These are phyloP conservation scores for Apus apus DNA, from an alignment of 2,113 vertebrate species.

Conservation along the genomic window DNA sequence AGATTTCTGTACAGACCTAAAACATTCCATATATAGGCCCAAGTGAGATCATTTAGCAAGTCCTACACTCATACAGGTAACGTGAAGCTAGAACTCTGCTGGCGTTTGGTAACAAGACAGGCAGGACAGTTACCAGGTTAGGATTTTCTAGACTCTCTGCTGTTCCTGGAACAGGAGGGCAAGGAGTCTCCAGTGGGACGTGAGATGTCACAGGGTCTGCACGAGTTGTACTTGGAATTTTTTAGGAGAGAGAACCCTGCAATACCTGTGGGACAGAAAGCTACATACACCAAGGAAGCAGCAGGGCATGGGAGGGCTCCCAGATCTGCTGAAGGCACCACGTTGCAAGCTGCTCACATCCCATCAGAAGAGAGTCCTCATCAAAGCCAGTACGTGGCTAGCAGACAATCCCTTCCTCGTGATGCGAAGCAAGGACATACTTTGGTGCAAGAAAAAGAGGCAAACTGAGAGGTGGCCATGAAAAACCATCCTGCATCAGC, in stretches of 20 bases:
- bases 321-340: neutral
- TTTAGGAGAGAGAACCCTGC: neutral
- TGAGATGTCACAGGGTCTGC: neutral
- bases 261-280: neutral
- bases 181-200: neutral
- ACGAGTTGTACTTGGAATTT: neutral
- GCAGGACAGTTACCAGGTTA: neutral
- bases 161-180: neutral
- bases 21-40: accelerated
- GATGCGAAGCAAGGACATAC: neutral
- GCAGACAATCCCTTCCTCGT: neutral
- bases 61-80: accelerated
- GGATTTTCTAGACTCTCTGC: neutral
- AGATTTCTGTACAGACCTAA: neutral
- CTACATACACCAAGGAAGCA: neutral
- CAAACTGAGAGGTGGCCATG: neutral
- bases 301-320: neutral
- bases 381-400: neutral
- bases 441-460: neutral
- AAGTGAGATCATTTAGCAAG: too few relatives aligned
- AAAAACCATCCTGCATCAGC: neutral
- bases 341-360: neutral
- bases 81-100: neutral
- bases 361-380: neutral
- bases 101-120: accelerated